These are phyloP conservation scores for Dryococelus australis DNA, from an alignment of 2,888 invertebrate genomes.

Conservation along the genomic window DNA sequence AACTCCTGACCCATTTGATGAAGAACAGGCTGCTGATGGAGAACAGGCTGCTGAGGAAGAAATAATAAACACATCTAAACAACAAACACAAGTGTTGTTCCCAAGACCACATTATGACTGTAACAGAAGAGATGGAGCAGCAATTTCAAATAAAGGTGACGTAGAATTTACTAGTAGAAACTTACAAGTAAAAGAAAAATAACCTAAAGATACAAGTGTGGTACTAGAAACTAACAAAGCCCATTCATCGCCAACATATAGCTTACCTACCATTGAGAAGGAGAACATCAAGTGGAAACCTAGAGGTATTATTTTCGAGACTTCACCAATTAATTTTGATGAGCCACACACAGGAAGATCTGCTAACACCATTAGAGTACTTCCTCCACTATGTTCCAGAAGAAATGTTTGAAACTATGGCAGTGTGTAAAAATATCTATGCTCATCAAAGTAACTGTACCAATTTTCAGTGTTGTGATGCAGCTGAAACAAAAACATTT, in stretches of 20 bases:
- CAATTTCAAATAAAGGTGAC: too few species aligned
- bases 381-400: not conserved
- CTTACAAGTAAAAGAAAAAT: too few species aligned
- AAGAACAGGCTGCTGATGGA: not conserved
- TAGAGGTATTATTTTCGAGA: not conserved
- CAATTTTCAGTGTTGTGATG: not conserved
- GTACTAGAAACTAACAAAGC: not conserved
- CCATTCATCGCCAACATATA: not conserved
- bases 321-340: not conserved
- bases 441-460: slow-evolving; percentile 1
- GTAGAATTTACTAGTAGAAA: too few species aligned
- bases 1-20: too few species aligned
- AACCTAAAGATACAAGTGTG: too few species aligned
- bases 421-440: not conserved
- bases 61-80: not conserved
- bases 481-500: not conserved
- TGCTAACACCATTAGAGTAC: slow-evolving; percentile 5
- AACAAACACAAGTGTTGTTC: too few species aligned
- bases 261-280: not conserved
- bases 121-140: too few species aligned
- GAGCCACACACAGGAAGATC: not conserved
- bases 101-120: too few species aligned
- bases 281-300: not conserved
- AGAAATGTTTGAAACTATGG: not conserved
- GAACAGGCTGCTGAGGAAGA: slow-evolving; percentile 1